Conservation (phyloP, 2,797 vertebrate genomes). For the Pteropus rufus region DNA sequence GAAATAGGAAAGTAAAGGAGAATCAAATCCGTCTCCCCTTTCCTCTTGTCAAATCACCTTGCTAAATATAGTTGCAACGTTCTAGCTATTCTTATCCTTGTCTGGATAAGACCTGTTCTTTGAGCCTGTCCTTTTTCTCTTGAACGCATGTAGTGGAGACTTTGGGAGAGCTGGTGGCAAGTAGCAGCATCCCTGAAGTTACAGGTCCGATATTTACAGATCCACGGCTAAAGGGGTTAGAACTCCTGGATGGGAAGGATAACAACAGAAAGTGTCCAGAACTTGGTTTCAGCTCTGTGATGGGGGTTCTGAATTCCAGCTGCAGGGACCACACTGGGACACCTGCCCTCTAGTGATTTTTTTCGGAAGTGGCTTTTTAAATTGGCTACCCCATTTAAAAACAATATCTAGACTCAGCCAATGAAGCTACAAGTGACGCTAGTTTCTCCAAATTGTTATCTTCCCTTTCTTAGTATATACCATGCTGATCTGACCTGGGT, state of each 20-base stretch:
- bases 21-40: constrained; percentile 48
- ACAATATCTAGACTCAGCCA: neutral
- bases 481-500: neutral
- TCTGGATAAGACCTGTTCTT: neutral
- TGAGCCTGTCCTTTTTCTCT: neutral
- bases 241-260: neutral
- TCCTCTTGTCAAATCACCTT: constrained; percentile 50
- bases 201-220: constrained; percentile 33
- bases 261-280: constrained; percentile 16
- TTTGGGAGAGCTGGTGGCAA: neutral
- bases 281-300: neutral
- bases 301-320: constrained; percentile 16
- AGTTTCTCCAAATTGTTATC: neutral
- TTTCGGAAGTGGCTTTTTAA: neutral
- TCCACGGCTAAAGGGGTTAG: neutral
- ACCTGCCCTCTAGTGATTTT: neutral
- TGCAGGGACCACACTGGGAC: constrained; percentile 12
- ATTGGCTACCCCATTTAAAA: neutral
- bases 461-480: neutral
- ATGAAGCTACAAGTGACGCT: neutral
- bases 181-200: neutral
- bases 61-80: constrained; percentile 50
- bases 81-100: constrained; percentile 42
- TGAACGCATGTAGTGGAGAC: neutral
- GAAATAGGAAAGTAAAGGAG: constrained; percentile 50